Conservation (phyloP, 1,140 invertebrate genomes). For the Pantala flavescens region DNA sequence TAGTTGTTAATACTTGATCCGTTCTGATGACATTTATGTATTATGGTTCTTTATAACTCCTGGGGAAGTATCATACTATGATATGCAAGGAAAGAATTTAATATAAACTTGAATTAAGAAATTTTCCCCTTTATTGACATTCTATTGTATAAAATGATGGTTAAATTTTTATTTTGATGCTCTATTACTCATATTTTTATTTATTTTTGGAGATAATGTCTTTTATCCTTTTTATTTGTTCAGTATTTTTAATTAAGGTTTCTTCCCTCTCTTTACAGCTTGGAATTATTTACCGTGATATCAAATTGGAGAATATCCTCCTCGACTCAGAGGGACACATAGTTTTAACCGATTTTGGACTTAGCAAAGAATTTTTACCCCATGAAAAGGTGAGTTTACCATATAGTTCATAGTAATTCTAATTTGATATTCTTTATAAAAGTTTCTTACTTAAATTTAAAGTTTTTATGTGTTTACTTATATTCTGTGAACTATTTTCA, state of each 20-base stretch:
- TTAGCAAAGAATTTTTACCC: conserved; percentile 77
- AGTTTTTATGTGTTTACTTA: not conserved
- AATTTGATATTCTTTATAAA: conserved; percentile 21
- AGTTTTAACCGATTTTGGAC: conserved; percentile 82
- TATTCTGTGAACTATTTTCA: conserved; percentile 25
- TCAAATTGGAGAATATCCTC: conserved; percentile 88
- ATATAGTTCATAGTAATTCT: conserved; percentile 14
- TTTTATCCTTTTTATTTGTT: not conserved
- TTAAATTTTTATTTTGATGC: too few relatives aligned
- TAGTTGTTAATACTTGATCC: too few relatives aligned
- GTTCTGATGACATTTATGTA: too few relatives aligned
- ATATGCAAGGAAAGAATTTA: too few relatives aligned
- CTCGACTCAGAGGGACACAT: conserved; percentile 80
- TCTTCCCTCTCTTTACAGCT: conserved; percentile 47
- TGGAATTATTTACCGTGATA: conserved; percentile 92
- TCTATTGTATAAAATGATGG: too few relatives aligned
- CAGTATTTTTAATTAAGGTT: conserved; percentile 14
- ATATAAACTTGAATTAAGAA: too few relatives aligned
- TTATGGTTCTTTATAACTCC: too few relatives aligned
- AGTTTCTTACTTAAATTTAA: not conserved
- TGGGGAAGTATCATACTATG: too few relatives aligned
- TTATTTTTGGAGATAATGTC: not conserved
- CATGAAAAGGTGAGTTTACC: conserved; percentile 43
- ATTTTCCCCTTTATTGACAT: too few relatives aligned
- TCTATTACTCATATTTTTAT: not conserved